A percentile compares a stretch with the other conserved stretches of the same genome.
These are phyloP conservation scores for Abscondita cerata DNA, from an alignment of 2,888 invertebrate genomes.

Conservation along the genomic window DNA sequence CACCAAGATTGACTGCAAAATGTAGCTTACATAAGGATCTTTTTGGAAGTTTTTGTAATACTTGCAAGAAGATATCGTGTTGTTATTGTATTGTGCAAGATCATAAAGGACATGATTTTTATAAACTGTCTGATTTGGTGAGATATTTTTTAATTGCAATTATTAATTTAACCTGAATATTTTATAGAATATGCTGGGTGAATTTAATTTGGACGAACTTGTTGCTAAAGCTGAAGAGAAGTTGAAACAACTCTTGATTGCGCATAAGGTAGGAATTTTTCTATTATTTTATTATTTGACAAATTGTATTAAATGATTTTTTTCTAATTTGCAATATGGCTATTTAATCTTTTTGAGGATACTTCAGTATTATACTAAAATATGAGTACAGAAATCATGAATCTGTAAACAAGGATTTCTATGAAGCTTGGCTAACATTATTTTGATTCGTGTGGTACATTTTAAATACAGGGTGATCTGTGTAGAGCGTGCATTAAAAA, in stretches of 20 bases:
- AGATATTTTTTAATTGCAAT: slow-evolving; percentile 31
- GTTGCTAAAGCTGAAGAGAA: slow-evolving; percentile 45
- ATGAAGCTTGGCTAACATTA: no score
- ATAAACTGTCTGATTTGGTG: slow-evolving; percentile 53
- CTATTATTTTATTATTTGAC: no score
- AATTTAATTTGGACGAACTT: slow-evolving; percentile 43
- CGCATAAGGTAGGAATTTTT: slow-evolving; percentile 53
- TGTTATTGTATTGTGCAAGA: slow-evolving; percentile 56
- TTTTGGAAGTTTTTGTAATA: slow-evolving; percentile 56
- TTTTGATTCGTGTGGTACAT: no score
- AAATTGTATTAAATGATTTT: no score
- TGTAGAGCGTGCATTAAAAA: no score
- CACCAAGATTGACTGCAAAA: slow-evolving; percentile 35
- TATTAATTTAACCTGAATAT: slow-evolving; percentile 21
- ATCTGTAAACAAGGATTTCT: no score
- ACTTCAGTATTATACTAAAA: no score
- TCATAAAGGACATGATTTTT: slow-evolving; percentile 54
- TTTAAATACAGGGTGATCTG: no score
- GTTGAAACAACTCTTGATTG: slow-evolving; percentile 45
- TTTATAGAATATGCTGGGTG: slow-evolving; percentile 49
- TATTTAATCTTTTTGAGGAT: no score
- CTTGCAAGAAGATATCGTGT: slow-evolving; percentile 56
- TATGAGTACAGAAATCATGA: no score
- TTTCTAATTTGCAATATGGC: no score
- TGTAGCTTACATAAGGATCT: slow-evolving; percentile 51